These are phyloP conservation scores for Megalonaias nervosa DNA, from an alignment of 1,140 invertebrate species.

Conservation along the genomic window DNA sequence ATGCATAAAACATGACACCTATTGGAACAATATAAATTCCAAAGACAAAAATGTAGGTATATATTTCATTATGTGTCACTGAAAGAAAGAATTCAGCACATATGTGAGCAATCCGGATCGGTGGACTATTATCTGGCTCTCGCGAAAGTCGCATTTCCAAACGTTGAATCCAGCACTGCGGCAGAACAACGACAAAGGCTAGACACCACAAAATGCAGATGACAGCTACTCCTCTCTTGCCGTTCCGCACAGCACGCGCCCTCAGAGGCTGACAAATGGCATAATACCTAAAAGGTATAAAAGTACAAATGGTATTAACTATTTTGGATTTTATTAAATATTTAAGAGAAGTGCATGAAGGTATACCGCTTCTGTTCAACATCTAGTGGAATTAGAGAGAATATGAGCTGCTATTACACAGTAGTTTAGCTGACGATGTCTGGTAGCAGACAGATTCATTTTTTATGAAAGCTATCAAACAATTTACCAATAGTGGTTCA, in stretches of 20 bases:
- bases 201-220: slow-evolving; percentile 31
- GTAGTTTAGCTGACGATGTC: too few relatives aligned
- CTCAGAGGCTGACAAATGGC: slow-evolving; percentile 46
- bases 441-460: too few relatives aligned
- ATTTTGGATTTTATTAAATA: too few relatives aligned
- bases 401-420: too few relatives aligned
- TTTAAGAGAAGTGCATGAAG: too few relatives aligned
- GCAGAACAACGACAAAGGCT: slow-evolving; percentile 31
- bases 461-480: too few relatives aligned
- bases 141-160: slow-evolving; percentile 22
- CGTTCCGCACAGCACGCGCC: slow-evolving; percentile 36
- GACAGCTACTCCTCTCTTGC: slow-evolving; percentile 27
- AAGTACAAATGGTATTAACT: neutral
- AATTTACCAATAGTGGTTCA: too few relatives aligned
- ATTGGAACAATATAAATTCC: slow-evolving; percentile 38
- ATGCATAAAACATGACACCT: slow-evolving; percentile 38
- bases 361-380: too few relatives aligned
- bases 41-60: slow-evolving; percentile 75
- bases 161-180: slow-evolving; percentile 37
- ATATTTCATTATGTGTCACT: slow-evolving; percentile 81
- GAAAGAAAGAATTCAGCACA: slow-evolving; percentile 57
- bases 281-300: slow-evolving; percentile 40
- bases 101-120: slow-evolving; percentile 81
- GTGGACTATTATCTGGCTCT: slow-evolving; percentile 80
- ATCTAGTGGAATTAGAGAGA: too few relatives aligned